Percentiles rank a stretch among this genome's conserved stretches.
Evolutionary conservation across 2,888 invertebrate species (phyloP).

Genomic region (Agriotes lineatus): DNA sequence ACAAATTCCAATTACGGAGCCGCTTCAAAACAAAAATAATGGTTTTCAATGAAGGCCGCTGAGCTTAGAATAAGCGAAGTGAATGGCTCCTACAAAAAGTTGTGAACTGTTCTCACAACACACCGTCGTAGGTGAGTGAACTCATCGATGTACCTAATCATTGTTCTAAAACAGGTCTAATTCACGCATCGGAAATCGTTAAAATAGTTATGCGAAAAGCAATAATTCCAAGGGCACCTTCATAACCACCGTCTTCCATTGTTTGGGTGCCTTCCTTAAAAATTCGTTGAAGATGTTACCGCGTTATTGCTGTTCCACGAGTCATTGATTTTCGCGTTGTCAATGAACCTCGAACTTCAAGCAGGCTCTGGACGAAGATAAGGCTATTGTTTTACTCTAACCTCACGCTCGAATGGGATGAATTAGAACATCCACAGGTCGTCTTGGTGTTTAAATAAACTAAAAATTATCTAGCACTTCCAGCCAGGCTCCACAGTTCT

Average conservation of each 20-base stretch:
- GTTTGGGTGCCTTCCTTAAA: not conserved
- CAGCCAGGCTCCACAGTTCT: too few relatives aligned
- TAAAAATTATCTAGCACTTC: too few relatives aligned
- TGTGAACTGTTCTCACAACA: constrained; percentile 19
- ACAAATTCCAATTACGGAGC: too few relatives aligned
- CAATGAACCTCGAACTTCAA: constrained; percentile 20
- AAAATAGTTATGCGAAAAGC: constrained; percentile 33
- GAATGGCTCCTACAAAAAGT: constrained; percentile 8
- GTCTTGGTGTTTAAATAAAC: too few relatives aligned
- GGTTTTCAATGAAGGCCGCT: too few relatives aligned
- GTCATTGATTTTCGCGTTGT: constrained; percentile 12
- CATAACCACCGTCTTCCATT: constrained; percentile 12
- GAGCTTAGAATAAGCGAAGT: not conserved
- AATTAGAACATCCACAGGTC: too few relatives aligned
- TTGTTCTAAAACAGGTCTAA: constrained; percentile 41
- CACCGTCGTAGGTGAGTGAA: constrained; percentile 38
- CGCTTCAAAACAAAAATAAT: too few relatives aligned
- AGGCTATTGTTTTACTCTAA: too few relatives aligned
- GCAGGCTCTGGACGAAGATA: too few relatives aligned
- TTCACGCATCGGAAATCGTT: constrained; percentile 42
- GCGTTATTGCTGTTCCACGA: not conserved
- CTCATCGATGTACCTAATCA: constrained; percentile 36
- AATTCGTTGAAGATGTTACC: not conserved
- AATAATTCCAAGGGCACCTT: constrained; percentile 32
- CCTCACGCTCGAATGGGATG: too few relatives aligned